phyloP scores from a whole-genome alignment of 2,888 invertebrate species.

The Synanthedon myopaeformis region DNA sequence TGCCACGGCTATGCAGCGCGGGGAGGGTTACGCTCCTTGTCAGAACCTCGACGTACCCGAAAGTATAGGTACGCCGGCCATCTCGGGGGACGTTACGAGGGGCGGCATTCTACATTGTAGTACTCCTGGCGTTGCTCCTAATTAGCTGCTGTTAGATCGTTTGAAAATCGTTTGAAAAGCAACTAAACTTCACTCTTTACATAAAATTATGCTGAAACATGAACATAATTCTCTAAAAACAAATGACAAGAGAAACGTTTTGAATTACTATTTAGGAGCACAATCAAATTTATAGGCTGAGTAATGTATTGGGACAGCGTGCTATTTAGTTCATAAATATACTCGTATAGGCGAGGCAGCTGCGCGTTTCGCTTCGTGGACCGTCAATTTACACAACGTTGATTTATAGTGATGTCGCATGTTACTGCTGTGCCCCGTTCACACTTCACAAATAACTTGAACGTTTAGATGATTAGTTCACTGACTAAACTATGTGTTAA shows the following conservation, averaged over 20 bases:
- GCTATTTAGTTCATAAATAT: conserved; percentile 24
- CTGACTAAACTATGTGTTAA: too few species aligned
- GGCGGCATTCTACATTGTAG: too few species aligned
- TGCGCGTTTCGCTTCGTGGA: conserved; percentile 20
- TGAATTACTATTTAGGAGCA: conserved; percentile 27
- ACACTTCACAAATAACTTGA: neutral
- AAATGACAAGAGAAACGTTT: conserved; percentile 2
- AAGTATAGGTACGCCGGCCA: too few species aligned
- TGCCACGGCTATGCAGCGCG: too few species aligned
- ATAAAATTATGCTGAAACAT: neutral
- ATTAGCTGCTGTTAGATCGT: too few species aligned
- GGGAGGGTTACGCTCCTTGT: too few species aligned
- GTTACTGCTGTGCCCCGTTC: neutral
- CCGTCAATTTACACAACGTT: conserved; percentile 32
- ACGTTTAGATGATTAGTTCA: too few species aligned
- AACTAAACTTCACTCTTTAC: too few species aligned
- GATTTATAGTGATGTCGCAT: conserved; percentile 22
- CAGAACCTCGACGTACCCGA: too few species aligned
- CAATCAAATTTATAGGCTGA: conserved; percentile 38
- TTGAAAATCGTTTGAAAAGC: too few species aligned
- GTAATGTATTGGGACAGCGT: conserved; percentile 30
- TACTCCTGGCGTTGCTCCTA: too few species aligned
- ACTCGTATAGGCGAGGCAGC: conserved; percentile 26
- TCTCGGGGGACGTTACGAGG: too few species aligned
- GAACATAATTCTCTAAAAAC: neutral